These are phyloP conservation scores for Chanos chanos DNA, from an alignment of 2,797 vertebrate genomes.

Conservation along the genomic window DNA sequence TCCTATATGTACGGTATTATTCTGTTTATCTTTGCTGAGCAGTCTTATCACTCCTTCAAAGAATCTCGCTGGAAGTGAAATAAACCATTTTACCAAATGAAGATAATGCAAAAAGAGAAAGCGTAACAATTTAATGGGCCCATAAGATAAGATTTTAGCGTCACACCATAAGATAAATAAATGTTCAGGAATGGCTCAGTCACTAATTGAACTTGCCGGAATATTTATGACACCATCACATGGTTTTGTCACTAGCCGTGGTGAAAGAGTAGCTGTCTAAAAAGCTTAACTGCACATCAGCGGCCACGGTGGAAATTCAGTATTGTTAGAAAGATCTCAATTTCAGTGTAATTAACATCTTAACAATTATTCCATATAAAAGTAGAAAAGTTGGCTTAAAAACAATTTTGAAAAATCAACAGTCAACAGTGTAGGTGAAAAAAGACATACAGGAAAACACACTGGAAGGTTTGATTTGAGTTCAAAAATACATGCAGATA, in stretches of 20 bases:
- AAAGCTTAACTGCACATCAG: conserved; percentile 58
- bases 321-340: conserved; percentile 66
- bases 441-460: no score
- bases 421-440: conserved; percentile 37
- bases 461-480: no score
- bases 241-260: conserved; percentile 32
- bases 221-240: conserved; percentile 19
- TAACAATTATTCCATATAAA: conserved; percentile 63
- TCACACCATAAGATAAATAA: conserved; percentile 44
- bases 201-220: conserved; percentile 30
- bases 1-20: no score
- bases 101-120: conserved; percentile 30
- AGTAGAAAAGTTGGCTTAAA: conserved; percentile 45
- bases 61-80: conserved; percentile 19
- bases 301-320: conserved; percentile 68
- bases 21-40: conserved; percentile 17
- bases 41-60: conserved; percentile 31
- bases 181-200: conserved; percentile 31
- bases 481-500: no score
- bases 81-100: conserved; percentile 28
- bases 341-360: conserved; percentile 69
- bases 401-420: conserved; percentile 43
- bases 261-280: conserved; percentile 57
- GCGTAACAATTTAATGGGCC: conserved; percentile 27
- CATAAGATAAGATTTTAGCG: conserved; percentile 28